phyloP scores from a whole-genome alignment of 2,113 vertebrate species.

The Tragelaphus strepsiceros region DNA sequence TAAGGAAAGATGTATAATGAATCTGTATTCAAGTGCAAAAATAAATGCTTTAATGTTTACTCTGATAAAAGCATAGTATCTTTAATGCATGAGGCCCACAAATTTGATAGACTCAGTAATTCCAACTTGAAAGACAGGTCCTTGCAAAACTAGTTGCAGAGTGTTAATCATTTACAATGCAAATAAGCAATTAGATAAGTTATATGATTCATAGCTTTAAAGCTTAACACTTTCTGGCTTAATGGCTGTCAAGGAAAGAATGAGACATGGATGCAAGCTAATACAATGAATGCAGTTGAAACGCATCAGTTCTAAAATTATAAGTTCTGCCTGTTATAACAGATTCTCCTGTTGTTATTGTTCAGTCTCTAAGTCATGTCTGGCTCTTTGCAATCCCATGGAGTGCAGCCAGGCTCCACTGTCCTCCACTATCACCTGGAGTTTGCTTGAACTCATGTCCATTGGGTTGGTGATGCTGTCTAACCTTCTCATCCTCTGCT shows the following conservation, averaged over 20 bases:
- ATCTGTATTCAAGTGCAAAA: slow-evolving; percentile 2
- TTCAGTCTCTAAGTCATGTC: background rate
- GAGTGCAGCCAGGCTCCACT: background rate
- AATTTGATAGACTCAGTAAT: slow-evolving; percentile 7
- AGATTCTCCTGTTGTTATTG: background rate
- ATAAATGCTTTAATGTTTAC: background rate
- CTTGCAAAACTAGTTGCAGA: slow-evolving; percentile 23
- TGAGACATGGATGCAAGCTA: background rate
- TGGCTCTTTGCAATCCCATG: background rate
- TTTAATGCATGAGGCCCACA: slow-evolving; percentile 34
- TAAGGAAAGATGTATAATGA: background rate
- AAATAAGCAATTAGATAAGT: slow-evolving; percentile 43
- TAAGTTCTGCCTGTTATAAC: background rate
- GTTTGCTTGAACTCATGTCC: background rate
- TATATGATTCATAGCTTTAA: background rate
- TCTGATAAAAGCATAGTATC: background rate
- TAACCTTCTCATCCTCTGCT: background rate
- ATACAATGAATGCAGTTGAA: background rate
- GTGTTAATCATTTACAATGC: slow-evolving; percentile 48
- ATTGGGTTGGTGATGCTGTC: background rate
- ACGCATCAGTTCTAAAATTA: background rate
- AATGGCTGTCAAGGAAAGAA: background rate
- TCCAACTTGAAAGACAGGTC: slow-evolving; percentile 12
- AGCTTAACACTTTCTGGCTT: background rate
- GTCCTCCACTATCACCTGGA: background rate